Evolutionary conservation across 2,888 invertebrate genomes (phyloP), one percentile per base, ranked within the genome.

Genomic region (Eupithecia tripunctaria): DNA sequence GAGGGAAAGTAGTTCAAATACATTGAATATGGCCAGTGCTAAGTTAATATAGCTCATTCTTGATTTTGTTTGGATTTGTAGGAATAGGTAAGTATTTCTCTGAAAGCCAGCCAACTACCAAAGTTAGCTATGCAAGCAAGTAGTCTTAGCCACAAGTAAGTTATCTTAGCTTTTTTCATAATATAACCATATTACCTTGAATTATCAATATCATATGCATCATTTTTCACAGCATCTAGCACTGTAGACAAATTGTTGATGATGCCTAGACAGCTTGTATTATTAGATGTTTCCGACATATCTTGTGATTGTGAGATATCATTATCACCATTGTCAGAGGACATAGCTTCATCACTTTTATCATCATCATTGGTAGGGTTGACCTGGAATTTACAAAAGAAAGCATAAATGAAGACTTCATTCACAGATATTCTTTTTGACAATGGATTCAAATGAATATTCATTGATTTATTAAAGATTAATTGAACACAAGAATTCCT

Each of bases 191-290:
- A 43, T 4, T 56, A 56, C 56, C 56, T 56, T 56, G 56, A 56
- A 5, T 56, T 25, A 56, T 64, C 14, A 38, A 32, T n/a, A 6
- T 71, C 59, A 29, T 68, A 73, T 14, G 43, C 29, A 79, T 91
- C 89, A 84, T 90, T 90, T 81, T 94, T 89, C 0, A 91, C 83
- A 25, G 87, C 86, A 81, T 85, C 84, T 67, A 94, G 90, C 32
- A 90, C 85, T 43, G 83, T 84, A 0, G 88, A 79, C 75, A 94
- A 80, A 74, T 87, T 89, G 59, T 90, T 84, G 4, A 88, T 90
- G 68, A 94, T 77, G 71, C 80, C 82, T 76, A 83, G 84, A 73
- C 94, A 94, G 66, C 38, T 64, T 21, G 38, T 41, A 12, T 36
- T 29, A 36, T 36, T 18, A 18, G 29, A 2, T 2, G 60, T 60